Percentiles rank a stretch among this genome's conserved stretches.
These are phyloP conservation scores for Dicerorhinus sumatrensis DNA, from an alignment of 2,113 vertebrate genomes.

Conservation along the genomic window DNA sequence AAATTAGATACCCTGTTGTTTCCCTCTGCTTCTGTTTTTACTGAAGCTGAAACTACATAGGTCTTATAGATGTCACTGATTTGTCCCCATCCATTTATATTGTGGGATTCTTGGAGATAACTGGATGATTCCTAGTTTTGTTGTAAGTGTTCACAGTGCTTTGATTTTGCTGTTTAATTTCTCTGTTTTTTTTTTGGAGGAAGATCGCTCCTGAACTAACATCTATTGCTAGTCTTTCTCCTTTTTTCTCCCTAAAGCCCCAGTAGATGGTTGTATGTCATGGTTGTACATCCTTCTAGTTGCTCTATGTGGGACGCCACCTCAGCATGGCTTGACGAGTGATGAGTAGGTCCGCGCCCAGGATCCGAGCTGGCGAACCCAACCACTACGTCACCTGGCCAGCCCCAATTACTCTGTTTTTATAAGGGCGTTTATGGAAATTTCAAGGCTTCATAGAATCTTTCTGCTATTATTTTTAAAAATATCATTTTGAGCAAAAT, in stretches of 20 bases:
- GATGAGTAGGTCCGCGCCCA: no score
- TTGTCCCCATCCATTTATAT: background rate
- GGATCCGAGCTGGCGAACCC: no score
- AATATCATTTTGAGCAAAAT: background rate
- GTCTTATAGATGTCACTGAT: background rate
- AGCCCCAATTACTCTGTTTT: background rate
- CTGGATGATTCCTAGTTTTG: background rate
- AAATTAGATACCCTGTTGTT: background rate
- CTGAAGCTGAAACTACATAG: background rate
- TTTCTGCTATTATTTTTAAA: background rate
- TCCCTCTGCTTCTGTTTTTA: background rate
- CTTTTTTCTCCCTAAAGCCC: no score
- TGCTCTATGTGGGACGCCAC: no score
- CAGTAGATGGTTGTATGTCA: no score
- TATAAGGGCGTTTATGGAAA: conserved; percentile 41
- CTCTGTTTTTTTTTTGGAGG: background rate
- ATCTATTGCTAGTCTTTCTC: no score
- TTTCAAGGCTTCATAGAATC: background rate
- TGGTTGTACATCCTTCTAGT: no score
- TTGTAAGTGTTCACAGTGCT: background rate
- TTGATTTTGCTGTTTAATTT: conserved; percentile 23
- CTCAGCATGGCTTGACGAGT: no score
- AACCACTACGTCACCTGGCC: no score
- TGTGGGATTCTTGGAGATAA: conserved; percentile 34
- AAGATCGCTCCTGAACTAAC: no score